Evolutionary conservation across 2,797 vertebrate genomes (phyloP).

Genomic region (Sciaenops ocellatus): DNA sequence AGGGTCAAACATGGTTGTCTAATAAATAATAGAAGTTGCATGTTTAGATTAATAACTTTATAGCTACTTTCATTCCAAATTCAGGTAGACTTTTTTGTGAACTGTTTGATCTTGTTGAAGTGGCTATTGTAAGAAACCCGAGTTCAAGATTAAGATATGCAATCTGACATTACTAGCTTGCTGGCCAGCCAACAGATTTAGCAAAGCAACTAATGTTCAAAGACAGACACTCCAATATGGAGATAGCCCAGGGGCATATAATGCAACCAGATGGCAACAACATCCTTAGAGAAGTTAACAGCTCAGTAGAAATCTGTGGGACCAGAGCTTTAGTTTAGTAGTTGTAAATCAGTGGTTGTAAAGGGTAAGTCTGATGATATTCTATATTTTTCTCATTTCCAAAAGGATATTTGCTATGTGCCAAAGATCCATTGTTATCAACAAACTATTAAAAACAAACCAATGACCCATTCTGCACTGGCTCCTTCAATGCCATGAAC

Average conservation of each 20-base stretch:
- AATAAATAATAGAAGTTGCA: not conserved
- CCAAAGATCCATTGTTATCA: not conserved
- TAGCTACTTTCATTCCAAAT: not conserved
- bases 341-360: not conserved
- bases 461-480: not conserved
- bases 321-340: not conserved
- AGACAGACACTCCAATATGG: constrained; percentile 19
- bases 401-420: not conserved
- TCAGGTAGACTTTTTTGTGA: not conserved
- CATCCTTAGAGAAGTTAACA: not conserved
- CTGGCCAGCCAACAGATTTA: constrained; percentile 1
- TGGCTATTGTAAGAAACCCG: not conserved
- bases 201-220: constrained; percentile 9
- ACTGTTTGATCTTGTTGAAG: not conserved
- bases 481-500: not conserved
- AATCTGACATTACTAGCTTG: not conserved
- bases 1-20: not conserved
- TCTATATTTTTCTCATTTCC: not conserved
- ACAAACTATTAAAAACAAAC: not conserved
- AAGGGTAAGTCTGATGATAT: not conserved
- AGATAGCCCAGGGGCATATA: not conserved
- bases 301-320: not conserved
- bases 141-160: not conserved
- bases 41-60: not conserved
- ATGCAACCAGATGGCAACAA: constrained; percentile 1